Base-by-base conservation (phyloP, 53 echinoderm and acorn worm genomes). In the Zoroaster sp. region DNA sequence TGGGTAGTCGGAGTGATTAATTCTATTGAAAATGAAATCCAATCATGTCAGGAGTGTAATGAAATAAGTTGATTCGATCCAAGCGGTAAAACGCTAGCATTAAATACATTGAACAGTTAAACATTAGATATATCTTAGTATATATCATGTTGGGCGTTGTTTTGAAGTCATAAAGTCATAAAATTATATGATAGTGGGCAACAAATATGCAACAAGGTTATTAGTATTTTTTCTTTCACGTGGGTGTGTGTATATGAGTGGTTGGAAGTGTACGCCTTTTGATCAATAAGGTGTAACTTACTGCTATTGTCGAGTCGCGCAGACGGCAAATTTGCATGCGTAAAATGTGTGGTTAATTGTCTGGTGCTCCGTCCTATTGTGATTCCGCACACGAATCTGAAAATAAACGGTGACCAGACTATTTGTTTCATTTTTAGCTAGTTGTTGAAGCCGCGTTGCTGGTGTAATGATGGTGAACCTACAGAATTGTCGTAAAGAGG, bases 361-460 rank as follows among this genome's bases (percentile, higher is more conserved):
- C 81, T 81, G 81, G 81, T 67, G 81, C 45, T 23, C 66, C 81
- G 66, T 59, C 78, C 28, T 53, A 78, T 36, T 8, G 17, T 38
- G 3, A 59, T 73, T 3, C 18, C 78, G 10, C 17, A 8, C 20
- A 7, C 75, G 13, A 18, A 39, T 32, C 21, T 6, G 35, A 30
- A 81, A 25, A 30, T 31, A 81, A 1, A 40, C 67, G 81, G 81
- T 28, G 14, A 43, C 81, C 81, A 81, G 81, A 81, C 81, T 81
- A 80, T 34, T n/a, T 36, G 31, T 55, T 54, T 78, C 53, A 51
- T 36, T 78, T n/a, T 78, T 52, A 78, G 53, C 20, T 40, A 1
- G 73, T 41, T 51, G 78, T 53, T 13, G 75, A 11, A 9, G 39
- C 73, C 38, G 42, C 36, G 37, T 20, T 21, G 59, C 21, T n/a